These are phyloP conservation scores for Beroe forskalii DNA, from an alignment of 37 sponge, comb jelly and placozoan species.

Conservation along the genomic window DNA sequence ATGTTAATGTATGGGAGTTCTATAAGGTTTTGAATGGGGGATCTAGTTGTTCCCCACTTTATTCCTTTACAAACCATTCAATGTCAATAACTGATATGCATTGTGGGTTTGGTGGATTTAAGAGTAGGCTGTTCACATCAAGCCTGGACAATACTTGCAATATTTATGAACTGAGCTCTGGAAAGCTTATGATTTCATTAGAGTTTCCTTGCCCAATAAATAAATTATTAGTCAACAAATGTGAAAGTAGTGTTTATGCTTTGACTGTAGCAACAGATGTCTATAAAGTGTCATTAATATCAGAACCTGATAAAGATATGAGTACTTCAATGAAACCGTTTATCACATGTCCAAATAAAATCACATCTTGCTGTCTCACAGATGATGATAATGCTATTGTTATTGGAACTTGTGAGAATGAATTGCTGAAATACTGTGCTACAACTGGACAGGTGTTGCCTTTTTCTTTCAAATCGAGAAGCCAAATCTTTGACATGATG, in stretches of 20 bases:
- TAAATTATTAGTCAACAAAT: constrained; percentile 27
- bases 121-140: constrained; percentile 71
- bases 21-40: background rate
- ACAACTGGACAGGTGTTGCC: constrained; percentile 29
- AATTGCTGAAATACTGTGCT: background rate
- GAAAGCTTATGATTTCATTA: background rate
- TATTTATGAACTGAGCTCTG: constrained; percentile 65
- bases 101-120: constrained; percentile 74
- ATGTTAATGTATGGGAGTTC: constrained; percentile 76
- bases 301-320: background rate
- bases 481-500: background rate
- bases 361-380: constrained; percentile 23
- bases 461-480: background rate
- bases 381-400: background rate
- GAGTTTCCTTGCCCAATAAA: constrained; percentile 43
- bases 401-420: background rate
- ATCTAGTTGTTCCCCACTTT: background rate
- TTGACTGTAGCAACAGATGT: constrained; percentile 10
- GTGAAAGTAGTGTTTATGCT: background rate
- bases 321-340: constrained; percentile 9
- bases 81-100: constrained; percentile 77
- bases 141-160: constrained; percentile 92
- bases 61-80: constrained; percentile 72
- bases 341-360: constrained; percentile 6
- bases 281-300: constrained; percentile 24